Evolutionary conservation across 2,113 vertebrate species (phyloP), one percentile per base, ranked within the genome.

Genomic region (Callipepla squamata): DNA sequence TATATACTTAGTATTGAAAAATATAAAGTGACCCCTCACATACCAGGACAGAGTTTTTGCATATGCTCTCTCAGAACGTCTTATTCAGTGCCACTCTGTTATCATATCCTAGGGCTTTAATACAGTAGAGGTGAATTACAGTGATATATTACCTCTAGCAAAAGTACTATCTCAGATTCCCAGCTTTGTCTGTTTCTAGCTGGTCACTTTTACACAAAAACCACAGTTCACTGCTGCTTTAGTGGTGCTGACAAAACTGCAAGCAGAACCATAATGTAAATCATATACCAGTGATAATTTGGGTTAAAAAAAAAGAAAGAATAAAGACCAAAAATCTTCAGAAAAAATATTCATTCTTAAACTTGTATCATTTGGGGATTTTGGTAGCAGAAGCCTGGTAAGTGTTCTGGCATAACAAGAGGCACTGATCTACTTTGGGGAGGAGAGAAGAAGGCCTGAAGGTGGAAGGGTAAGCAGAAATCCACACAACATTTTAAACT

Each of bases 301-400:
- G 17, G 3, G 5, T 42, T 59, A 13, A 59, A 36, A 36, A 36
- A 36, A 80, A 86, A 40, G 0, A 15, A 44, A 30, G 16, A 36
- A 26, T 1, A 16, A 23, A 40, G 0, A 12, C 4, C 1, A 34
- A 59, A 74, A 63, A 58, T 11, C 0, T 3, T 13, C 32, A 22
- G 25, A 82, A 80, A 61, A 0, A 34, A 82, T 77, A 61, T 78
- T 74, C 50, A 32, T 75, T 81, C 79, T 34, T 73, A 62, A 85
- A 66, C 8, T 76, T 18, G 4, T 2, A 23, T 67, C 2, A 25
- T 55, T 74, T 55, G 1, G 6, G 6, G 2, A 10, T 63, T 84
- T 88, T 55, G 7, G 2, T 30, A 44, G 6, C 7, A 80, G 85
- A 53, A 1, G 0, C 70, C 13, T 50, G 6, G 9, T 45, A 62